Evolutionary conservation across 1,140 invertebrate species (phyloP).

Genomic region (Ceratosolen solmsi): DNA sequence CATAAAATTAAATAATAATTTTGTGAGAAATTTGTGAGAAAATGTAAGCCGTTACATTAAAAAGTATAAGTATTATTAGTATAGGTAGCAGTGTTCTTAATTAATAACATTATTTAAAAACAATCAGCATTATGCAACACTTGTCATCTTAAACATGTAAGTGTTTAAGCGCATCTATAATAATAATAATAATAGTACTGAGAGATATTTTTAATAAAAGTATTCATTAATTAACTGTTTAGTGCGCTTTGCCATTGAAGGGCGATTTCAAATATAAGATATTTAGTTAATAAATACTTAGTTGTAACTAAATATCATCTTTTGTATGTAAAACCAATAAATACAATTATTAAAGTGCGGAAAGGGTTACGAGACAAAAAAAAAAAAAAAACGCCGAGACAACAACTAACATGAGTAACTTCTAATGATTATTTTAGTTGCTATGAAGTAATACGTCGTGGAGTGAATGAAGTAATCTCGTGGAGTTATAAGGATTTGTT

Average conservation of each 20-base stretch:
- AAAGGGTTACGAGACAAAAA: no score
- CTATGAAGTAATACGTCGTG: no score
- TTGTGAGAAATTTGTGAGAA: neutral
- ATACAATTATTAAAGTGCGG: neutral
- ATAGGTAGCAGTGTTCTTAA: neutral
- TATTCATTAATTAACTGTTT: neutral
- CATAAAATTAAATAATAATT: constrained; percentile 10
- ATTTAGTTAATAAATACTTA: neutral
- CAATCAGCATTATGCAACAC: neutral
- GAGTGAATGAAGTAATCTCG: no score
- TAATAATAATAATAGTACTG: neutral
- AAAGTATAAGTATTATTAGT: neutral
- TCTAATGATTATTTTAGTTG: no score
- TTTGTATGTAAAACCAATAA: neutral
- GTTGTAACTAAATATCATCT: neutral
- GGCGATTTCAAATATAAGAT: neutral
- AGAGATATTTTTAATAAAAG: neutral
- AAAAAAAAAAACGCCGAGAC: no score
- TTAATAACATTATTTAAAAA: constrained; percentile 15
- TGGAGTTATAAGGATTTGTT: no score
- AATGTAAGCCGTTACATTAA: neutral
- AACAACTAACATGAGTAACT: no score
- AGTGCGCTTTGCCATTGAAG: neutral
- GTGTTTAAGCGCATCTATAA: neutral
- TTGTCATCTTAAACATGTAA: neutral